Evolutionary conservation across 2,888 invertebrate species (phyloP), one percentile per base, ranked within the genome.

Genomic region (Atherix ibis): DNA sequence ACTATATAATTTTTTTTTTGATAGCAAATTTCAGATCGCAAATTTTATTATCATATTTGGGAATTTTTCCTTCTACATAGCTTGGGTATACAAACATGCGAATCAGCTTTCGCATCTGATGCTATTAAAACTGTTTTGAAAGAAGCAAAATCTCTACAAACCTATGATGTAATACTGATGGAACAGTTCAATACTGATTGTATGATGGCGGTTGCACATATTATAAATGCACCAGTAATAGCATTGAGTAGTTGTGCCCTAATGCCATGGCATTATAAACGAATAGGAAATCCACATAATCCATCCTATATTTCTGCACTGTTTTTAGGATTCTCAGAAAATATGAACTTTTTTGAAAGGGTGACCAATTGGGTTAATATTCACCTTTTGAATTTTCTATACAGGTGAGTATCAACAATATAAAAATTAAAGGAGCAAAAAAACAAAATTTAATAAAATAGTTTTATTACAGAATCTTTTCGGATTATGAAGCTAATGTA

Each of bases 151-250:
- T n/a, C n/a, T n/a, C n/a, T n/a, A n/a, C 63, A 40, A 54, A 61
- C 3, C 31, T 80, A 71, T 47, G 80, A 84, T 52, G 52, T 82
- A 1, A 64, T 79, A 5, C 51, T 83, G 1, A 60, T 71, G 34
- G 81, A 83, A 55, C 69, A 69, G 36, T 82, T 83, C 49, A 77
- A 77, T 43, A 68, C 70, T 31, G 76, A 82, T 48, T 80, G 82
- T 50, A 71, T 71, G 50, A 55, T 78, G 43, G 74, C 71, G 2
- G 52, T 83, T 19, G 72, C 71, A 0, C 64, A 76, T 46, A 68
- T 71, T 44, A 64, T 77, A 10, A 54, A 67, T 27, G 72, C 70
- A 0, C 77, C 78, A 0, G 67, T 71, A 2, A 64, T 78, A 1
- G 62, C 60, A 1, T 46, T 71, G 8, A 65, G 66, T 4, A 66